Evolutionary conservation across 2,797 vertebrate species (phyloP).

Genomic region (Ceyx erithaca): DNA sequence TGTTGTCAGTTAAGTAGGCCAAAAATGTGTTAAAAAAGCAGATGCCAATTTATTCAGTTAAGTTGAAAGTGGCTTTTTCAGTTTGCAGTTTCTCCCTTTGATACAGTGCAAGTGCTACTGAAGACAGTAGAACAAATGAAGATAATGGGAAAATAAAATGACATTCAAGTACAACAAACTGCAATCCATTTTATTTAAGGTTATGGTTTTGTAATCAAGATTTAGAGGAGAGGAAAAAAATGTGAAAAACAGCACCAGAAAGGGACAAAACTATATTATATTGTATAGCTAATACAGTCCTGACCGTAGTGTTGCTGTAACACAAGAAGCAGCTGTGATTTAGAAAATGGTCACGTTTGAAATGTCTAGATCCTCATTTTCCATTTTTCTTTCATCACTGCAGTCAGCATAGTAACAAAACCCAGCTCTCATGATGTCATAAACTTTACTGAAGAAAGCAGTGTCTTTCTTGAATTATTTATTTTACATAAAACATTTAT

Average conservation of each 20-base stretch:
- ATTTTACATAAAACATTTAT: constrained; percentile 68
- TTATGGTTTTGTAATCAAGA: neutral
- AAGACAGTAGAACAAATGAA: neutral
- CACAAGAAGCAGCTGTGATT: neutral
- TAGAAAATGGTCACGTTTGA: constrained; percentile 37
- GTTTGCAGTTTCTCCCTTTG: neutral
- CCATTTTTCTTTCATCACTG: constrained; percentile 35
- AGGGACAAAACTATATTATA: neutral
- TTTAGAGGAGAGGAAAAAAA: neutral
- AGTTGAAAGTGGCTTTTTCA: neutral
- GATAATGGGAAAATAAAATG: neutral
- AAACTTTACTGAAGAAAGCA: constrained; percentile 47
- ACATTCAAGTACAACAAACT: neutral
- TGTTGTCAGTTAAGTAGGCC: neutral
- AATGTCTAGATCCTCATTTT: constrained; percentile 30
- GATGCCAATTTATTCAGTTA: neutral
- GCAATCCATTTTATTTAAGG: neutral
- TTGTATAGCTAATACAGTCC: neutral
- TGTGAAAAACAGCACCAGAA: neutral
- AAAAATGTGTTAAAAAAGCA: neutral
- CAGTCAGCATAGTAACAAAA: constrained; percentile 30
- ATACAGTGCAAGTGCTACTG: neutral
- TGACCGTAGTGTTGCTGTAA: neutral
- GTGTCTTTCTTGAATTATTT: constrained; percentile 60
- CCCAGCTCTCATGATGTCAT: constrained; percentile 59